phyloP scores from a whole-genome alignment of 2,888 invertebrate genomes.

The Helicoverpa assulta region DNA sequence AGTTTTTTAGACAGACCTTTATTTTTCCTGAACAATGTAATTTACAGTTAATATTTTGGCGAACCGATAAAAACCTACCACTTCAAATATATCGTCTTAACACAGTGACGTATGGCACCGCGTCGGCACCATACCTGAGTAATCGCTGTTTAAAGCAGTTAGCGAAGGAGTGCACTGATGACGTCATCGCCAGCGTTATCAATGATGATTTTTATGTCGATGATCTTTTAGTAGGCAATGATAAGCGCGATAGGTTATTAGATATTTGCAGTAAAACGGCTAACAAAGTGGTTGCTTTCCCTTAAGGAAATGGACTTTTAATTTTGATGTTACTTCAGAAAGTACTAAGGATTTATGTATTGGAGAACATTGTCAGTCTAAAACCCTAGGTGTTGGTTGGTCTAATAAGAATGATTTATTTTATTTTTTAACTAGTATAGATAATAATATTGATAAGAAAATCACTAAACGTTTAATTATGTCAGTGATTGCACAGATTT shows the following conservation, averaged over 20 bases:
- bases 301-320: conserved; percentile 42
- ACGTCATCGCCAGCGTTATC: conserved; percentile 7
- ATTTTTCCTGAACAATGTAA: conserved; percentile 11
- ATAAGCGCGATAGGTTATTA: conserved; percentile 1
- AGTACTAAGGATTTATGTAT: conserved; percentile 2
- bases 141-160: conserved; percentile 18
- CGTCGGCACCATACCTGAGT: conserved; percentile 27
- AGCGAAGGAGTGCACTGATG: conserved; percentile 4
- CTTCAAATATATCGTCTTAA: too few species aligned
- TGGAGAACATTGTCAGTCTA: conserved; percentile 25
- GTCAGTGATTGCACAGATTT: conserved; percentile 30
- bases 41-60: conserved; percentile 20
- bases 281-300: conserved; percentile 38
- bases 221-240: conserved; percentile 18
- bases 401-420: conserved; percentile 24
- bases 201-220: conserved; percentile 24
- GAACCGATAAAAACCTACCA: background rate
- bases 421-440: conserved; percentile 25
- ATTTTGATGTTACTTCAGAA: background rate
- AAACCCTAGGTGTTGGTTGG: conserved; percentile 42
- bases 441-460: background rate
- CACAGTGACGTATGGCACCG: too few species aligned
- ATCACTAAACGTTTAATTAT: conserved; percentile 42
- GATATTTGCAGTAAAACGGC: too few species aligned
- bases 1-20: conserved; percentile 17